Conservation (phyloP, 2,888 invertebrate species). For the Trichogramma dendrolimi region DNA sequence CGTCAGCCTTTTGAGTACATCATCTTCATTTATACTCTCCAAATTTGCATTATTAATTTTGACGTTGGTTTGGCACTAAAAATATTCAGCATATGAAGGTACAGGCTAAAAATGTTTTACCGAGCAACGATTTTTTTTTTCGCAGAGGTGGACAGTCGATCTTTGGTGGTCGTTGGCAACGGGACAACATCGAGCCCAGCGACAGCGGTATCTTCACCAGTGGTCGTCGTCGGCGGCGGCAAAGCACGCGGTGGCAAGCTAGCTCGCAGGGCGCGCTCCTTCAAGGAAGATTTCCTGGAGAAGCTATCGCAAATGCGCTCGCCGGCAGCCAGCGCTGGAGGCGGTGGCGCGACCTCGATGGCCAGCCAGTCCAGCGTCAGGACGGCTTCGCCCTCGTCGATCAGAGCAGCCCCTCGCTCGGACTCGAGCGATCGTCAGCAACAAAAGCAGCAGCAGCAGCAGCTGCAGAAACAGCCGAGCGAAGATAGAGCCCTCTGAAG, state of each 20-base stretch:
- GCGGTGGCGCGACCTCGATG: constrained; percentile 52
- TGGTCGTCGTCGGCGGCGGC: constrained; percentile 54
- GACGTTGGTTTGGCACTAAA: too few relatives aligned
- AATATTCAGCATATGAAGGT: too few relatives aligned
- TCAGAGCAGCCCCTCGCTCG: constrained; percentile 51
- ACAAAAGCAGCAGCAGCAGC: not conserved
- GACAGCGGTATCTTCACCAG: too few relatives aligned
- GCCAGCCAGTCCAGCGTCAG: constrained; percentile 50
- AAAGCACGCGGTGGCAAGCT: constrained; percentile 81
- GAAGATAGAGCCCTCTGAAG: constrained; percentile 61
- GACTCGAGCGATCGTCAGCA: constrained; percentile 51
- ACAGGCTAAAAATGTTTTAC: too few relatives aligned
- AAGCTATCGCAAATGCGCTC: constrained; percentile 87
- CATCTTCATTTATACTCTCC: too few relatives aligned
- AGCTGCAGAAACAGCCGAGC: not conserved
- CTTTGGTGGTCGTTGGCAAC: too few relatives aligned
- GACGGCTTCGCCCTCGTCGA: constrained; percentile 53
- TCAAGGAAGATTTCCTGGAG: constrained; percentile 89
- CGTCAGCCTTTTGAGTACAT: too few relatives aligned
- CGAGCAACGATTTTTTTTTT: too few relatives aligned
- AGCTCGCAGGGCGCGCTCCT: constrained; percentile 81
- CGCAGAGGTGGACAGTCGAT: too few relatives aligned
- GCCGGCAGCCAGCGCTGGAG: constrained; percentile 53
- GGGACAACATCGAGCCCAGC: too few relatives aligned
- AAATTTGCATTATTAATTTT: too few relatives aligned